A percentile compares a stretch with the other conserved stretches of the same genome.
Evolutionary conservation across 1,140 invertebrate genomes (phyloP).

Genomic region (Mizuhopecten yessoensis): DNA sequence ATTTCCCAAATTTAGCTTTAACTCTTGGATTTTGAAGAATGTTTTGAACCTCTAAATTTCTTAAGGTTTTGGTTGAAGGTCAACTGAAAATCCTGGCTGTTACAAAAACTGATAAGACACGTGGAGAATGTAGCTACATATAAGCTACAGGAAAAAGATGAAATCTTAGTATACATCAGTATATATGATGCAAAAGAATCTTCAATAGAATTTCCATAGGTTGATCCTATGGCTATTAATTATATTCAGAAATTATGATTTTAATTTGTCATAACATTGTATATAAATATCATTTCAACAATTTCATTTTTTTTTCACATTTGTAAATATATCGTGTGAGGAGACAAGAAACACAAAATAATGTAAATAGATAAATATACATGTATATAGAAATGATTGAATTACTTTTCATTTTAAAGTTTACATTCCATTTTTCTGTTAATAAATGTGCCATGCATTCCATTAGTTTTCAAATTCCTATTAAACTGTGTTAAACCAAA

Average conservation of each 20-base stretch:
- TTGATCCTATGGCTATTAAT: background rate
- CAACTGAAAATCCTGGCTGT: no score
- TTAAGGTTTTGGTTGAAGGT: no score
- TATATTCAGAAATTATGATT: background rate
- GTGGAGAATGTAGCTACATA: background rate
- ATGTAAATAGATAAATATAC: background rate
- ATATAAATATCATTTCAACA: background rate
- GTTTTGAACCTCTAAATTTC: no score
- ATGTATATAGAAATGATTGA: background rate
- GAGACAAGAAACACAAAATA: background rate
- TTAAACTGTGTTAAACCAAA: background rate
- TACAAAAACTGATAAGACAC: no score
- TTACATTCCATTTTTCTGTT: background rate
- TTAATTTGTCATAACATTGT: background rate
- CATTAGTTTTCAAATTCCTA: background rate
- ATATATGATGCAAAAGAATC: background rate
- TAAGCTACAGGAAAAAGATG: background rate
- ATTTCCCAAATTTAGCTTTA: no score
- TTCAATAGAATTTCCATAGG: background rate
- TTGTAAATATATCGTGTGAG: background rate
- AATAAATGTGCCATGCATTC: background rate
- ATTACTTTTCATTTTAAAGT: background rate
- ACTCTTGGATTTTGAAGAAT: no score
- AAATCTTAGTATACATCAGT: background rate
- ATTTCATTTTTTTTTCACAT: background rate